phyloP scores from a whole-genome alignment of 2,888 invertebrate species.

The Timema podura region DNA sequence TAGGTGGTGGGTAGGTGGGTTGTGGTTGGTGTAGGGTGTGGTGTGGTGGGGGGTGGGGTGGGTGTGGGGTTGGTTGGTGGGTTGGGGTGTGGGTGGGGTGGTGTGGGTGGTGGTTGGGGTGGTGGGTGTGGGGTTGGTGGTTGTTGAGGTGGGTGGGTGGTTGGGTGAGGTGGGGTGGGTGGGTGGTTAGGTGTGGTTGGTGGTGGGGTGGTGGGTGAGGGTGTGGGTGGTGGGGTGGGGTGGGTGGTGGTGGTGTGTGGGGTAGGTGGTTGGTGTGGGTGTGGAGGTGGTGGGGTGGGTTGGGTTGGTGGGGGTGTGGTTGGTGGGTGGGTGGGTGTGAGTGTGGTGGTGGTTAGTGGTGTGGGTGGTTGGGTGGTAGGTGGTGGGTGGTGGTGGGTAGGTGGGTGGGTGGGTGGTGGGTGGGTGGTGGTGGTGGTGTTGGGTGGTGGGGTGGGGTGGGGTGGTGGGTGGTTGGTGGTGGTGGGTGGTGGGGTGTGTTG shows the following conservation, averaged over 20 bases:
- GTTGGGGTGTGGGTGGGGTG: constrained; percentile 30
- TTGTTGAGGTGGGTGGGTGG: constrained; percentile 34
- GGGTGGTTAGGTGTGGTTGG: constrained; percentile 34
- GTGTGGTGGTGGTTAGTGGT: constrained; percentile 35
- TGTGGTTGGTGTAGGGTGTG: constrained; percentile 29
- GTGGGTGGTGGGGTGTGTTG: constrained; percentile 34
- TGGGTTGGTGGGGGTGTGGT: not conserved
- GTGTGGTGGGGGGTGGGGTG: no score
- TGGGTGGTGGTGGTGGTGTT: constrained; percentile 34
- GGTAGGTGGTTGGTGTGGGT: constrained; percentile 20
- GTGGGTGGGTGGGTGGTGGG: constrained; percentile 36
- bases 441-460: constrained; percentile 35
- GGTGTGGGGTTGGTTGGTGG: constrained; percentile 35
- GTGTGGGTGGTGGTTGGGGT: constrained; percentile 34
- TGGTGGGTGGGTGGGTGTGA: constrained; percentile 1
- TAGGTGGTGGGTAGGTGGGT: constrained; percentile 30
- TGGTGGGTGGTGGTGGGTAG: constrained; percentile 35
- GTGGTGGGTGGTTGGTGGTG: constrained; percentile 23
- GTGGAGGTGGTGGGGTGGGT: constrained; percentile 21
- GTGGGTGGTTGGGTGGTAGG: constrained; percentile 35
- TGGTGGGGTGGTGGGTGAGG: constrained; percentile 32
- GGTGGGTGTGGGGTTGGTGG: no score
- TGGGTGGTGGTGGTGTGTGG: constrained; percentile 26
- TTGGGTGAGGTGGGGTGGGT: constrained; percentile 29
- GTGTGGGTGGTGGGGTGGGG: constrained; percentile 30